These are phyloP conservation scores for Lingula anatina DNA, from an alignment of 2,888 invertebrate species.

Conservation along the genomic window DNA sequence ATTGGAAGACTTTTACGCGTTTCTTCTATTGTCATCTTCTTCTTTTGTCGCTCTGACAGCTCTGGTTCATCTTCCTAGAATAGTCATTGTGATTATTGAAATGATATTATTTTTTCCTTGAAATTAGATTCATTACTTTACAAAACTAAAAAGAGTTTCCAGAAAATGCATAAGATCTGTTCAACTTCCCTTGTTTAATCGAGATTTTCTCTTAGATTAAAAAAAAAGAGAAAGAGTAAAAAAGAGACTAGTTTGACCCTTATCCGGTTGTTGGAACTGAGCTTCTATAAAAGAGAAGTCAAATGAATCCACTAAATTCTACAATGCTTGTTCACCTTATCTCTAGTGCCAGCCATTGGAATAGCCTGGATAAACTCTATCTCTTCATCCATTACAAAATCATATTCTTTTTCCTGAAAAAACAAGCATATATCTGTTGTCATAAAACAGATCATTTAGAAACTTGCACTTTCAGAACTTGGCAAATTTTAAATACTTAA, in stretches of 20 bases:
- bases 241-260: no score
- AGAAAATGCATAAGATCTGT: no score
- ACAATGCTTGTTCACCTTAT: no score
- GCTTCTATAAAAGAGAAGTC: no score
- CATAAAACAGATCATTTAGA: neutral
- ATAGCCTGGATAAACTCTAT: slow-evolving; percentile 88
- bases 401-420: slow-evolving; percentile 67
- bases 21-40: slow-evolving; percentile 76
- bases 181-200: no score
- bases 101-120: no score
- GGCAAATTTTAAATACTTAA: neutral
- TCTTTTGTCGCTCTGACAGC: slow-evolving; percentile 57
- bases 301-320: no score
- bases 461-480: neutral
- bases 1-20: slow-evolving; percentile 89
- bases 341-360: slow-evolving; percentile 55
- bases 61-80: slow-evolving; percentile 19
- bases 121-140: no score
- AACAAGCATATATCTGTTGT: slow-evolving; percentile 7
- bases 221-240: no score
- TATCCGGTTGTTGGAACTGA: no score
- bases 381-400: slow-evolving; percentile 88
- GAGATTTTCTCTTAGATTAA: no score
- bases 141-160: no score
- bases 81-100: neutral